Evolutionary conservation across 2,797 vertebrate genomes (phyloP).

Genomic region (Strix occidentalis): DNA sequence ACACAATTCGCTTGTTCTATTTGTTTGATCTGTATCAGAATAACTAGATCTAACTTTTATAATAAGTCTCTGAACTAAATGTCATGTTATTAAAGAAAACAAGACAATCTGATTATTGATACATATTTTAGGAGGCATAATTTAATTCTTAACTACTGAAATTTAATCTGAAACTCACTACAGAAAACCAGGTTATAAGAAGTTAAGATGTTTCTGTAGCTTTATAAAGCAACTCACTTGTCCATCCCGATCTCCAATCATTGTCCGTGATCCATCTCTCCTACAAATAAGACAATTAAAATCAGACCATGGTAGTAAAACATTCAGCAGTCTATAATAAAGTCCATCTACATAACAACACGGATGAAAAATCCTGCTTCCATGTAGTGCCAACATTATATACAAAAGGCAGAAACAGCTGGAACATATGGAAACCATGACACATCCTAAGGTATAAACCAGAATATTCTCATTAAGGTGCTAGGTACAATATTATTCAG

Average conservation of each 20-base stretch:
- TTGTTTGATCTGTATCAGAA: background rate
- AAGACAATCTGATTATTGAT: background rate
- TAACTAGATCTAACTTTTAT: background rate
- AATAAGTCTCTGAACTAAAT: background rate
- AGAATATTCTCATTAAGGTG: background rate
- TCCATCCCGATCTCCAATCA: constrained; percentile 81
- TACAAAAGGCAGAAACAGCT: background rate
- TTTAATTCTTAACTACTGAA: background rate
- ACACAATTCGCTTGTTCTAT: background rate
- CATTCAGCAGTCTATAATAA: background rate
- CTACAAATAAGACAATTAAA: constrained; percentile 42
- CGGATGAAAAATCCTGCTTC: background rate
- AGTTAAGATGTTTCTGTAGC: background rate
- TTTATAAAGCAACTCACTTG: constrained; percentile 77
- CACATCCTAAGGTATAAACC: background rate
- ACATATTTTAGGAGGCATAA: background rate
- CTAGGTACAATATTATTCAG: background rate
- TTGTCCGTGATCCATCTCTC: constrained; percentile 79
- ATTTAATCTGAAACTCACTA: background rate
- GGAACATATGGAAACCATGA: background rate
- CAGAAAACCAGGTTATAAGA: background rate
- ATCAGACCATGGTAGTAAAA: background rate
- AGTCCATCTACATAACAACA: background rate
- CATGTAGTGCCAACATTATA: background rate
- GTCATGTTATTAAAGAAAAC: background rate